phyloP scores from a whole-genome alignment of 2,797 vertebrate genomes.

The Tarsius wallacei region DNA sequence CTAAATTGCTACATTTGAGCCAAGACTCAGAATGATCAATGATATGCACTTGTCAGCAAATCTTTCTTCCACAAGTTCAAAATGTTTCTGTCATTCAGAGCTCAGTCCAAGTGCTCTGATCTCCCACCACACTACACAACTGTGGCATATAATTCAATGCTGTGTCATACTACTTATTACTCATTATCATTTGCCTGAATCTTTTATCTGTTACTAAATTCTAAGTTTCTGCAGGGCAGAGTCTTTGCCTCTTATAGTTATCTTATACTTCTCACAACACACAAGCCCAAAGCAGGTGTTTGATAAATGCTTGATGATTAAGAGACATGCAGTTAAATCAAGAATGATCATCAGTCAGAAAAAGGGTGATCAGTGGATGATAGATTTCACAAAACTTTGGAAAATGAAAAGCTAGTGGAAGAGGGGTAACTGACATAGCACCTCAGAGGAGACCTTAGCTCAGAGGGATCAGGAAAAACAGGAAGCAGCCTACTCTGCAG shows the following conservation, averaged over 20 bases:
- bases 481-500: background rate
- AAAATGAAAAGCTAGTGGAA: slow-evolving; percentile 3
- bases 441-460: background rate
- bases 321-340: background rate
- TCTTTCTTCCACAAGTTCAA: background rate
- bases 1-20: background rate
- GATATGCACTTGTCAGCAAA: background rate
- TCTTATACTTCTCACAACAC: background rate
- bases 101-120: background rate
- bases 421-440: background rate
- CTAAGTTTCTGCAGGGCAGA: background rate
- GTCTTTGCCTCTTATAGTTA: background rate
- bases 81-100: background rate
- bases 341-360: background rate
- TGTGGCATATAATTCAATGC: background rate
- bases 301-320: background rate
- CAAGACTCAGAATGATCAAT: background rate
- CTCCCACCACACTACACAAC: background rate
- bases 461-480: background rate
- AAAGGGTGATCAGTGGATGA: background rate
- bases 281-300: background rate
- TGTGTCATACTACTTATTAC: background rate
- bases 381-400: background rate
- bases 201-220: background rate
- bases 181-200: background rate